Evolutionary conservation across 1,140 invertebrate species (phyloP), one percentile per base, ranked within the genome.

Genomic region (Theocolax elegans): DNA sequence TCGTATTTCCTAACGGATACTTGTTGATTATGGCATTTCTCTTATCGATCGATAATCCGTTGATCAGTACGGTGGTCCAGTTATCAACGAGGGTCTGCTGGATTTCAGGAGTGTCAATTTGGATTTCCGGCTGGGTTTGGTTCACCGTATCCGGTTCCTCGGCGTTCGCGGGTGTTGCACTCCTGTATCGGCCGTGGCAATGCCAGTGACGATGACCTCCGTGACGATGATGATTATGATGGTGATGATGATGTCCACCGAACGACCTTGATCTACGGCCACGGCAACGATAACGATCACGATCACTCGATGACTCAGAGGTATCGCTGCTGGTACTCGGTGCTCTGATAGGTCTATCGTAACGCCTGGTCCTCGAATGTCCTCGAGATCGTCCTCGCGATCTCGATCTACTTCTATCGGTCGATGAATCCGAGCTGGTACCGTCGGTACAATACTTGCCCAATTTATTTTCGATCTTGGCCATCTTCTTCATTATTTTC

Each of bases 391-490:
- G n/a, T n/a, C n/a, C n/a, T n/a, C n/a, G n/a, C 0, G 51, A 67
- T 29, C 19, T 35, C 3, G 54, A 67, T n/a, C n/a, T n/a, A 10
- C 51, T 40, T n/a, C 17, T 21, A 29, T 38, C 23, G 21, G 4
- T 31, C 15, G 53, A 35, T n/a, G 44, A 35, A 35, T 29, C 21
- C 13, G 53, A 58, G 12, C 44, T 58, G 42, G 3, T 1, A 23
- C 42, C 49, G 12, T 46, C 40, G n/a, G 54, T 17, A 6, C 35
- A 29, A 15, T 69, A 62, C 44, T 21, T 62, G 27, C 19, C 10
- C 10, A 69, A 38, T 31, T 46, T 69, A 35, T 19, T 63, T 31
- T 69, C 67, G 19, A 69, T 48, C 17, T 62, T 69, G 1, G 58
- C 56, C 35, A 69, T 62, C 23, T 69, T 69, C 13, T 46, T 51